Conservation (phyloP, 2,113 vertebrate genomes). For the human region DNA sequence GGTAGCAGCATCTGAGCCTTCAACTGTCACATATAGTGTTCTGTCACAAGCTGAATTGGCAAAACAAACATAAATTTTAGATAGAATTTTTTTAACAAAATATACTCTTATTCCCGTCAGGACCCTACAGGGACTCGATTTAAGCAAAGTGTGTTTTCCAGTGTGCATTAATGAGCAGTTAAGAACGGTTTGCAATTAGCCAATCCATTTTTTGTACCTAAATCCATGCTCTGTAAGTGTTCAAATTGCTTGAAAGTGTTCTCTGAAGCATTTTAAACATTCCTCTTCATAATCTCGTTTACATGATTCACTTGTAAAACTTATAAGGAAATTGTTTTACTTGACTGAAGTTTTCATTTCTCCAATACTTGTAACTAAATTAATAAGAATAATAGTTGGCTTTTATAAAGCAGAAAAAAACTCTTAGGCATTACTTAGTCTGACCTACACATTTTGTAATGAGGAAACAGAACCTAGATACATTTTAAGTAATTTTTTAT, state of each 20-base stretch:
- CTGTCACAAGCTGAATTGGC: neutral
- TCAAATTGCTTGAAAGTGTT: slow-evolving; percentile 33
- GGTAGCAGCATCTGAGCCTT: neutral
- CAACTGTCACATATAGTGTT: neutral
- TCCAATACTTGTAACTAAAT: slow-evolving; percentile 48
- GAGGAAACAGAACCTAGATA: neutral
- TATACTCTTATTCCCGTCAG: slow-evolving; percentile 16
- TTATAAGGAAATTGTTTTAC: slow-evolving; percentile 56
- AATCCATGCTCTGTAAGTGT: slow-evolving; percentile 52
- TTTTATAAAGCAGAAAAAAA: neutral
- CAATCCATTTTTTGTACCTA: slow-evolving; percentile 59
- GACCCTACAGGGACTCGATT: slow-evolving; percentile 43
- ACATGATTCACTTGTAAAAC: slow-evolving; percentile 52
- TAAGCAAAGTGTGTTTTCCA: slow-evolving; percentile 8
- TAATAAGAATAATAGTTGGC: slow-evolving; percentile 1
- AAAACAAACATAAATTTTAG: neutral
- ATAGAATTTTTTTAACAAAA: neutral
- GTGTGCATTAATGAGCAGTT: slow-evolving; percentile 49
- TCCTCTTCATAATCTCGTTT: neutral
- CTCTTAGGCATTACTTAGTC: neutral
- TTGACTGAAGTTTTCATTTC: slow-evolving; percentile 59
- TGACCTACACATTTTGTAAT: neutral
- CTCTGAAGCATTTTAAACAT: slow-evolving; percentile 66
- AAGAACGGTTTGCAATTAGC: slow-evolving; percentile 64
- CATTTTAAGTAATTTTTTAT: neutral